Evolutionary conservation across 2,888 invertebrate genomes (phyloP).

Genomic region (Atherix ibis): DNA sequence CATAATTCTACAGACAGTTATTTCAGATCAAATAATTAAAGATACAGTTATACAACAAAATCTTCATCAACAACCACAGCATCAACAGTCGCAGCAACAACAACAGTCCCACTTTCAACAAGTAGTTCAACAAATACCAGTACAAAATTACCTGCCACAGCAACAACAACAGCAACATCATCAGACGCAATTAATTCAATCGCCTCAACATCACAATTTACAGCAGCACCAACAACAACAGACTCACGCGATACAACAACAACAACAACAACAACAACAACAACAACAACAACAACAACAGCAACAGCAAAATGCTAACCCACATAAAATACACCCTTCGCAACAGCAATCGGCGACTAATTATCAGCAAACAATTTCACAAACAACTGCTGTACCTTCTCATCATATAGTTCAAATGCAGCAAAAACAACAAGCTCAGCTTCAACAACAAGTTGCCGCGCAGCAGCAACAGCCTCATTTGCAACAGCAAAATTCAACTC

Average conservation of each 20-base stretch:
- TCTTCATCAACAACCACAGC: background rate
- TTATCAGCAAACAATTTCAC: conserved; percentile 1
- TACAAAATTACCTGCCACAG: too few species aligned
- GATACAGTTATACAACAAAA: too few species aligned
- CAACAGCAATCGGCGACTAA: background rate
- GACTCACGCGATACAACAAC: too few species aligned
- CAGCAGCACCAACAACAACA: background rate
- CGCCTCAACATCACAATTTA: background rate
- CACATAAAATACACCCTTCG: background rate
- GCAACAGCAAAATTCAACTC: conserved; percentile 10
- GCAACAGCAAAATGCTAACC: conserved; percentile 1
- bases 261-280: conserved; percentile 5
- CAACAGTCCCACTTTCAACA: background rate
- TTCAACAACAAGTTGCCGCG: background rate
- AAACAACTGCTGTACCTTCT: too few species aligned
- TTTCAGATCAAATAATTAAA: too few species aligned
- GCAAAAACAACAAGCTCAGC: background rate
- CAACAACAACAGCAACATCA: background rate
- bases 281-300: background rate
- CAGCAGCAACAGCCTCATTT: conserved; percentile 3
- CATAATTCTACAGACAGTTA: background rate
- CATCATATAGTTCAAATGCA: conserved; percentile 3
- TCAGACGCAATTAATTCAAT: background rate
- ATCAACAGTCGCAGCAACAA: background rate
- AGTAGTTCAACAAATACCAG: background rate